Evolutionary conservation across 2,888 invertebrate species (phyloP).

Genomic region (Pollenia labialis): DNA sequence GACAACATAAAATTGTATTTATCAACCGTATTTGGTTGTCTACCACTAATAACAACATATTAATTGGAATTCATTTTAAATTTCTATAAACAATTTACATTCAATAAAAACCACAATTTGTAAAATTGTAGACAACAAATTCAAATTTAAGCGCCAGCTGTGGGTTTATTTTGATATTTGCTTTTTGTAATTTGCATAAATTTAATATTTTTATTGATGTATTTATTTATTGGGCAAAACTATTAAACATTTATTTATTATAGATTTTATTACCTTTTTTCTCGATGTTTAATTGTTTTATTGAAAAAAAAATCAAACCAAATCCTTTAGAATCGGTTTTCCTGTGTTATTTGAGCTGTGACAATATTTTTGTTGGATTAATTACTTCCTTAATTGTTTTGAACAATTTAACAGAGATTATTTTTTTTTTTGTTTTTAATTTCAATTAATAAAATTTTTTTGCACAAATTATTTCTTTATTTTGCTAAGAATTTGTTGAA

Average conservation of each 20-base stretch:
- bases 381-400: neutral
- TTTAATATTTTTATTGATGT: neutral
- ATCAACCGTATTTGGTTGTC: conserved; percentile 32
- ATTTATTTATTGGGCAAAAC: neutral
- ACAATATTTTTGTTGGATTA: too few relatives aligned
- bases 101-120: neutral
- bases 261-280: neutral
- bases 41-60: conserved; percentile 40
- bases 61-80: conserved; percentile 47
- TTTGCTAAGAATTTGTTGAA: neutral
- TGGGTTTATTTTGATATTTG: conserved; percentile 36
- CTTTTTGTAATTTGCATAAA: neutral
- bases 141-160: conserved; percentile 43
- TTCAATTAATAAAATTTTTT: neutral
- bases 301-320: neutral
- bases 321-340: neutral
- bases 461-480: conserved; percentile 12
- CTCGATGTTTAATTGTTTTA: neutral
- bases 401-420: neutral
- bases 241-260: too few relatives aligned
- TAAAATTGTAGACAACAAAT: neutral
- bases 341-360: neutral
- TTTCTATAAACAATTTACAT: conserved; percentile 27
- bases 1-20: conserved; percentile 24
- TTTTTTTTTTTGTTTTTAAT: neutral